Conservation (phyloP, 2,888 invertebrate species). For the Drosophila neoperkinsi region DNA sequence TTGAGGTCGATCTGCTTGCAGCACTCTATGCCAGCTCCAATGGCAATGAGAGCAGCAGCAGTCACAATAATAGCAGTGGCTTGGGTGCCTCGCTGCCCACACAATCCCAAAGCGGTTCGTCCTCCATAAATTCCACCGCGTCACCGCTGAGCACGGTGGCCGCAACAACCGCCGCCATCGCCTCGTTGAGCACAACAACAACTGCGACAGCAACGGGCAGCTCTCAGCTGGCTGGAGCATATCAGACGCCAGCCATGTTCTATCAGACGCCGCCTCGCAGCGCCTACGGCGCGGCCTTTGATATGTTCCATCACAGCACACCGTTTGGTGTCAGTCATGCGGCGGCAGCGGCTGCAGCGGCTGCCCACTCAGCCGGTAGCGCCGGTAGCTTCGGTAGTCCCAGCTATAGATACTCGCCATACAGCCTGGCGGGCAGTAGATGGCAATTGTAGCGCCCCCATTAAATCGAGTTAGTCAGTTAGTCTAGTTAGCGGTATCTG, state of each 20-base stretch:
- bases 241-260: slow-evolving; percentile 82
- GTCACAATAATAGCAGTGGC: slow-evolving; percentile 77
- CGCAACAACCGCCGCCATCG: slow-evolving; percentile 57
- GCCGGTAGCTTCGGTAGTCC: slow-evolving; percentile 84
- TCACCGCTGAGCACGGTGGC: slow-evolving; percentile 78
- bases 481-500: slow-evolving; percentile 48
- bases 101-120: slow-evolving; percentile 79
- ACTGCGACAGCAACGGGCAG: slow-evolving; percentile 72
- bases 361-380: slow-evolving; percentile 74
- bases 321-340: slow-evolving; percentile 84
- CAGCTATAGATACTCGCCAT: slow-evolving; percentile 85
- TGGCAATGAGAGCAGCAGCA: slow-evolving; percentile 19
- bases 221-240: slow-evolving; percentile 66
- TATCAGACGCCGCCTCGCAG: slow-evolving; percentile 85
- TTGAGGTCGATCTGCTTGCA: slow-evolving; percentile 75
- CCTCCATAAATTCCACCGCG: slow-evolving; percentile 77
- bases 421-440: slow-evolving; percentile 84
- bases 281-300: slow-evolving; percentile 84
- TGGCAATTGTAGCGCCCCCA: slow-evolving; percentile 82
- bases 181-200: slow-evolving; percentile 44
- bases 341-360: slow-evolving; percentile 80
- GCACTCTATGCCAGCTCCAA: slow-evolving; percentile 74
- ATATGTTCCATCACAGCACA: slow-evolving; percentile 85
- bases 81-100: slow-evolving; percentile 80
- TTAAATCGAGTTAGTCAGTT: slow-evolving; percentile 24